A percentile compares a stretch with the other conserved stretches of the same genome.
Conservation (phyloP, 2,113 vertebrate genomes). For the Archilochus colubris region DNA sequence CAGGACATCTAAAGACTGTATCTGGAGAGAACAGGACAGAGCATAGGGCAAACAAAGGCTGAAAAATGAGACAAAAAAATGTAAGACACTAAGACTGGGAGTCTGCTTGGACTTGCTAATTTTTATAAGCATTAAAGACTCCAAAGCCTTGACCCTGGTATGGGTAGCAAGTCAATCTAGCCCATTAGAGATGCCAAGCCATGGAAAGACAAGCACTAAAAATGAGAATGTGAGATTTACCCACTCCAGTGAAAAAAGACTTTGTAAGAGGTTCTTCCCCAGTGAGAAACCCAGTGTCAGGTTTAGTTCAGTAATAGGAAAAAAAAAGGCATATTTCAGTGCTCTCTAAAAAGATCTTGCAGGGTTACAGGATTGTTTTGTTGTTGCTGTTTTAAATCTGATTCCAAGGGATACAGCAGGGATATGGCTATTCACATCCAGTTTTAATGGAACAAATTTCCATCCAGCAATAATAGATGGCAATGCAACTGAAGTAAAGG, state of each 20-base stretch:
- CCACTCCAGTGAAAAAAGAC: background rate
- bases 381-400: background rate
- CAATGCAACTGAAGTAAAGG: background rate
- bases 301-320: background rate
- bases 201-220: background rate
- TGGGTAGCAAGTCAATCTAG: background rate
- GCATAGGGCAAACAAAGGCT: background rate
- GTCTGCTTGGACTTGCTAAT: background rate
- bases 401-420: background rate
- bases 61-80: background rate
- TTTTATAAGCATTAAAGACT: background rate
- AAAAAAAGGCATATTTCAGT: background rate
- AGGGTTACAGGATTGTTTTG: background rate
- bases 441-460: background rate
- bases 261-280: background rate
- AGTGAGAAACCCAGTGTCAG: background rate
- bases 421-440: background rate
- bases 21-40: background rate
- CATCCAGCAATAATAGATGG: background rate
- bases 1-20: background rate
- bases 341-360: background rate
- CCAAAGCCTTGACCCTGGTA: background rate
- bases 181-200: background rate
- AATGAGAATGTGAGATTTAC: background rate
- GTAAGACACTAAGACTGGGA: background rate